Conservation (phyloP, 2,888 invertebrate genomes). For the Helleia helle region DNA sequence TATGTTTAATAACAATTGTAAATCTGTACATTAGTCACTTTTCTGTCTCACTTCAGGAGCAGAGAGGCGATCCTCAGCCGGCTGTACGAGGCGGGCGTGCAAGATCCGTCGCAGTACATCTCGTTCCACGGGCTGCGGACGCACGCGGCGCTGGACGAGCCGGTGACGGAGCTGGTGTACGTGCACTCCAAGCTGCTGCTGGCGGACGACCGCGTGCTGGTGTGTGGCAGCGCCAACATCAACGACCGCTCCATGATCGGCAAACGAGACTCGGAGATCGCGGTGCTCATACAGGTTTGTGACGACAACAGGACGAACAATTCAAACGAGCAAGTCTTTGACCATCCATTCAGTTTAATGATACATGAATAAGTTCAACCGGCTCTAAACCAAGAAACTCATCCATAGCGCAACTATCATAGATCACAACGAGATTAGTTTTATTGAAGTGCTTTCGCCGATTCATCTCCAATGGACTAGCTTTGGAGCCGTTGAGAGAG, state of each 20-base stretch:
- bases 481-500: too few species aligned
- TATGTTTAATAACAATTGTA: too few species aligned
- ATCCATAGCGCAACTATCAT: too few species aligned
- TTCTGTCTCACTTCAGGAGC: conserved; percentile 73
- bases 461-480: too few species aligned
- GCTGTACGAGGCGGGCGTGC: conserved; percentile 83
- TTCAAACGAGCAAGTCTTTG: too few species aligned
- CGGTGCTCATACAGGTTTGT: conserved; percentile 86
- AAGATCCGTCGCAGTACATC: conserved; percentile 88
- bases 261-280: conserved; percentile 95
- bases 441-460: too few species aligned
- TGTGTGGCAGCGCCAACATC: conserved; percentile 98
- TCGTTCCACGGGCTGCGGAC: conserved; percentile 93
- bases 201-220: conserved; percentile 91
- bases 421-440: too few species aligned
- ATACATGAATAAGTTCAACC: too few species aligned
- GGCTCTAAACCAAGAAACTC: too few species aligned
- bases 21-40: too few species aligned
- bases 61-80: conserved; percentile 87
- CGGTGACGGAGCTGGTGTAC: conserved; percentile 95
- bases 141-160: conserved; percentile 83
- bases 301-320: too few species aligned
- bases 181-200: conserved; percentile 98
- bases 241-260: conserved; percentile 97
- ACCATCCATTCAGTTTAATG: too few species aligned